These are phyloP conservation scores for Aproaerema taeniolella DNA, from an alignment of 2,888 invertebrate species.

Conservation along the genomic window DNA sequence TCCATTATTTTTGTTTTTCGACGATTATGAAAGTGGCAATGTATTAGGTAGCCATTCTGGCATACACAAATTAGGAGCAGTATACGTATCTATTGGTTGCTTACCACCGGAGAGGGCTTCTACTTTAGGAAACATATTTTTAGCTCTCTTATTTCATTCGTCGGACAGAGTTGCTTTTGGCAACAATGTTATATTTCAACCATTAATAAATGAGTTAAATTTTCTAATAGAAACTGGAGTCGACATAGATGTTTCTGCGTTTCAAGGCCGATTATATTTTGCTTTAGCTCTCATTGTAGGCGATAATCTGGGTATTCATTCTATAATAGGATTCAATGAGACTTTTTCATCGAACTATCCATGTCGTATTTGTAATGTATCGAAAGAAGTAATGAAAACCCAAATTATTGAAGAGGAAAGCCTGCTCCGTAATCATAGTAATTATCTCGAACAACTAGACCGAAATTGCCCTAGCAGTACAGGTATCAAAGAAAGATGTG, in stretches of 20 bases:
- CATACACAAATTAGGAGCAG: constrained; percentile 20
- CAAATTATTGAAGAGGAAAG: constrained; percentile 9
- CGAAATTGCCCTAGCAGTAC: constrained; percentile 8
- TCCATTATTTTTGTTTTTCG: constrained; percentile 17
- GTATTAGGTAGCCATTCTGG: constrained; percentile 17
- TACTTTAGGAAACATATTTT: constrained; percentile 17
- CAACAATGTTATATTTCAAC: constrained; percentile 17
- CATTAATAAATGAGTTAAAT: constrained; percentile 17
- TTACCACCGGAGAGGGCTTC: constrained; percentile 16
- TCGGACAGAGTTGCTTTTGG: constrained; percentile 18
- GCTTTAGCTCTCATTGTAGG: constrained; percentile 15
- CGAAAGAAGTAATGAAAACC: constrained; percentile 11
- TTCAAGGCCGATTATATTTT: constrained; percentile 16
- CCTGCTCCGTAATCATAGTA: constrained; percentile 14
- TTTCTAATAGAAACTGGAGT: constrained; percentile 10
- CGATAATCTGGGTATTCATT: constrained; percentile 21
- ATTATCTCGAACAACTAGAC: constrained; percentile 5
- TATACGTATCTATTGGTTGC: constrained; percentile 20
- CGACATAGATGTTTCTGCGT: constrained; percentile 6
- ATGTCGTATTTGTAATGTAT: constrained; percentile 18
- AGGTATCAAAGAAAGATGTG: constrained; percentile 19
- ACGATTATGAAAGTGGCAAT: constrained; percentile 20
- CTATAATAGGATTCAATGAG: constrained; percentile 19
- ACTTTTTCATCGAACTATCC: constrained; percentile 20
- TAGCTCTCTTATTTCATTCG: constrained; percentile 17